Base-by-base conservation (phyloP, 1,140 invertebrate species). In the Apis laboriosa region DNA sequence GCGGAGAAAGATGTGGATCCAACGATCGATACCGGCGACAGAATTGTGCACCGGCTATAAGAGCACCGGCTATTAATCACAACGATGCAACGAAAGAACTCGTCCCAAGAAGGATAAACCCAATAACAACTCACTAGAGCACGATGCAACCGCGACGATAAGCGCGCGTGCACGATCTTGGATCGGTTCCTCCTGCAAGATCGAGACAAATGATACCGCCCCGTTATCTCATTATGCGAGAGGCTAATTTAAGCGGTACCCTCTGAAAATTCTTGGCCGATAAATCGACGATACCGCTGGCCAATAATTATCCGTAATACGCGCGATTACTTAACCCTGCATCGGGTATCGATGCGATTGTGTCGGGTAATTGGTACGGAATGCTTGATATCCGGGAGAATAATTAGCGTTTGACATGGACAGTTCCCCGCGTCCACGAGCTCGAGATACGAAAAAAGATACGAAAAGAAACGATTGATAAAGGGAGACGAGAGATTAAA, bases 221-320 rank as follows among this genome's bases (percentile, higher is more conserved):
- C 28, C 28, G 84, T 84, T 86, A 80, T 86, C 83, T 86, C 53
- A 86, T 84, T 86, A 84, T 84, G 77, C 77, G 75, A 60, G 64
- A 84, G 66, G 72, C 73, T 84, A 77, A 80, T 86, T 82, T 85
- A 78, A 86, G 68, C 83, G 61, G 43, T 43, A 28, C 76, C n/a
- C 78, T 55, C 75, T 83, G 73, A 78, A 74, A 71, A 83, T 58
- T 55, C 51, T 53, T 55, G 55, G 17, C 70, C 77, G 77, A 82
- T 81, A 75, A 86, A 86, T 85, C 81, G 84, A 85, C 66, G 78
- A 75, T 73, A 70, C 72, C 66, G 21, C 21, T 60, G 79, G 51
- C 67, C 83, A 34, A 60, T 74, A 85, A 86, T 86, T 82, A 85
- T 72, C 43, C 56, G 64, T 86, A 86, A 86, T 86, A 86, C 75